Evolutionary conservation across 2,113 vertebrate genomes (phyloP).

Genomic region (Sterna hirundo): DNA sequence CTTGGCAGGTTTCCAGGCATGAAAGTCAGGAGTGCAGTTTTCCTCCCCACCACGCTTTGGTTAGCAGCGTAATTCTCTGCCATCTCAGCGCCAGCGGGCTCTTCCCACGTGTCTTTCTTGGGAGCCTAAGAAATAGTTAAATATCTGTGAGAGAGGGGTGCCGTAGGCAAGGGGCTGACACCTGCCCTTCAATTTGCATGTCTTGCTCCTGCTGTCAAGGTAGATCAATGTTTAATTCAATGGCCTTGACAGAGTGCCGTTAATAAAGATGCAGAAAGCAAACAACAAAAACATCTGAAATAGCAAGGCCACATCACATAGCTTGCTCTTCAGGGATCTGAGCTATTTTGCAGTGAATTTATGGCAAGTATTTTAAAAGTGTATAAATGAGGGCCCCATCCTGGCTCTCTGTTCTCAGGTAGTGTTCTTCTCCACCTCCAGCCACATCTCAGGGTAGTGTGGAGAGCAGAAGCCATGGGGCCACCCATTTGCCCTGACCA

Average conservation of each 20-base stretch:
- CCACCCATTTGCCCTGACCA: accelerated
- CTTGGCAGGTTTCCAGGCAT: background rate
- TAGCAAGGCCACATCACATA: background rate
- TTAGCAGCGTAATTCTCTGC: background rate
- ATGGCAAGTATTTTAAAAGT: background rate
- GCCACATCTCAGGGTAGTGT: background rate
- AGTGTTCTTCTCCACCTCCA: accelerated
- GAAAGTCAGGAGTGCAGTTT: background rate
- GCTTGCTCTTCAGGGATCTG: background rate
- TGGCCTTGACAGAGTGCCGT: background rate
- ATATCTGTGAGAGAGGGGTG: background rate
- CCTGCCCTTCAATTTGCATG: background rate
- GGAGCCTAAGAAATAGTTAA: background rate
- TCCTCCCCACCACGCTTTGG: accelerated
- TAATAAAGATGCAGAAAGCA: constrained; percentile 18
- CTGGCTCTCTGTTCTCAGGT: background rate
- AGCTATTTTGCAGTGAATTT: background rate
- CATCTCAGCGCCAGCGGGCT: background rate
- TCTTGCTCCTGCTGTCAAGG: constrained; percentile 13
- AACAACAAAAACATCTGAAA: constrained; percentile 8
- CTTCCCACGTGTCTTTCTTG: background rate
- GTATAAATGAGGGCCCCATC: background rate
- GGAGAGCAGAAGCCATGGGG: accelerated
- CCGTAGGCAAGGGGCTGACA: background rate
- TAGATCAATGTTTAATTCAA: background rate